These are phyloP conservation scores for Cirrhinus molitorella DNA, from an alignment of 2,797 vertebrate species.

Conservation along the genomic window DNA sequence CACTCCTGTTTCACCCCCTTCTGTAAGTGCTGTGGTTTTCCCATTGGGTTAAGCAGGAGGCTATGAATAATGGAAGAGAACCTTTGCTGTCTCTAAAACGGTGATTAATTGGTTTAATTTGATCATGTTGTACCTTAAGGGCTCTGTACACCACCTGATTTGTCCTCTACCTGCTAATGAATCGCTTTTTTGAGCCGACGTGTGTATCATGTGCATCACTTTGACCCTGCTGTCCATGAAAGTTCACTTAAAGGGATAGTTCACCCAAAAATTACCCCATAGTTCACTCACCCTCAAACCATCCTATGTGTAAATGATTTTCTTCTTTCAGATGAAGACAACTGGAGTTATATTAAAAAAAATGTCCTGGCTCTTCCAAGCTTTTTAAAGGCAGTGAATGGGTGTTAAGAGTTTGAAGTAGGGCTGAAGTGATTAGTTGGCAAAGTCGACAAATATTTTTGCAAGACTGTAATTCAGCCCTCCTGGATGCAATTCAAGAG, in stretches of 20 bases:
- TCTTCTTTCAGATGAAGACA: no score
- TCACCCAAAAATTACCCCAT: background rate
- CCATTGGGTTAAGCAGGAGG: conserved; percentile 40
- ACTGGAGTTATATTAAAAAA: no score
- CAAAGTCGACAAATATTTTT: no score
- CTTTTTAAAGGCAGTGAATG: no score
- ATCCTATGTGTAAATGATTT: no score
- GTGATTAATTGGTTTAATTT: conserved; percentile 53
- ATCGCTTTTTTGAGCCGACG: background rate
- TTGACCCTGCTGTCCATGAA: conserved; percentile 15
- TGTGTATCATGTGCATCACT: conserved; percentile 14
- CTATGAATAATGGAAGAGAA: conserved; percentile 50
- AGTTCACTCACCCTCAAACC: background rate
- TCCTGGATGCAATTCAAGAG: no score
- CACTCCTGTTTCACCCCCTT: conserved; percentile 7
- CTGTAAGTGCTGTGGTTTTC: conserved; percentile 11
- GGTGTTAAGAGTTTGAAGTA: no score
- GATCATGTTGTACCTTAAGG: conserved; percentile 32
- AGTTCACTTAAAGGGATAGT: background rate
- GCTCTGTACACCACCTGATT: conserved; percentile 25
- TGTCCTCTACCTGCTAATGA: conserved; percentile 35
- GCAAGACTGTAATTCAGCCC: no score
- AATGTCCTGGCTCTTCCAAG: no score
- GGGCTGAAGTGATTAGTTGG: no score
- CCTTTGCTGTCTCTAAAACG: conserved; percentile 43